phyloP scores from a whole-genome alignment of 2,113 vertebrate species.

The Forbesichthys agassizii region DNA sequence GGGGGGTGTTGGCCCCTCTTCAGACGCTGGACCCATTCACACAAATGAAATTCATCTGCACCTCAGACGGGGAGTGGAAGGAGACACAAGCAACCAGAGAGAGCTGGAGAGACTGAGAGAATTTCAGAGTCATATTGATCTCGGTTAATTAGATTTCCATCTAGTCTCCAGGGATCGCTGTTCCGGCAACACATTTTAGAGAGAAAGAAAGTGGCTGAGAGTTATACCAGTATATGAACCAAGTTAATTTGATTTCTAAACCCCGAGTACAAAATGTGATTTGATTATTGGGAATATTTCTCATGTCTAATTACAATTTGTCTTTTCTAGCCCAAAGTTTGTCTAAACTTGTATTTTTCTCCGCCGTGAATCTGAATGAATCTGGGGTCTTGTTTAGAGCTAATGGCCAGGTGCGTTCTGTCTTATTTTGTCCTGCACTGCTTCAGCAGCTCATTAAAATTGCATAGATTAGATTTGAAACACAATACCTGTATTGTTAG shows the following conservation, averaged over 20 bases:
- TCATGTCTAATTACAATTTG: conserved; percentile 77
- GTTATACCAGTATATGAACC: conserved; percentile 76
- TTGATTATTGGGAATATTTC: conserved; percentile 79
- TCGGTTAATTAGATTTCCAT: conserved; percentile 81
- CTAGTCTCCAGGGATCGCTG: conserved; percentile 70
- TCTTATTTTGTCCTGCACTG: conserved; percentile 15
- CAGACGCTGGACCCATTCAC: conserved; percentile 27
- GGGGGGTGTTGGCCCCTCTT: conserved; percentile 25
- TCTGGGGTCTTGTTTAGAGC: conserved; percentile 55
- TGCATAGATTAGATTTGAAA: conserved; percentile 56
- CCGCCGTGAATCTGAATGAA: conserved; percentile 56
- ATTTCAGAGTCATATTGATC: conserved; percentile 79
- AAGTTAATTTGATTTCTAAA: conserved; percentile 77
- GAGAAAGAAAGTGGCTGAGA: conserved; percentile 65
- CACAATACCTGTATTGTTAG: conserved; percentile 60
- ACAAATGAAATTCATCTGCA: conserved; percentile 50
- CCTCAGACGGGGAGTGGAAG: conserved; percentile 53
- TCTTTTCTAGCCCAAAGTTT: conserved; percentile 67
- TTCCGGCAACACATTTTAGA: conserved; percentile 75
- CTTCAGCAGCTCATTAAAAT: conserved; percentile 52
- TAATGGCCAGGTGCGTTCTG: conserved; percentile 53
- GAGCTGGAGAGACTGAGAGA: conserved; percentile 65
- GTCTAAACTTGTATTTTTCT: conserved; percentile 62
- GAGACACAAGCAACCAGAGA: conserved; percentile 46
- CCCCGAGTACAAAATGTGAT: conserved; percentile 75